phyloP scores from a whole-genome alignment of 64 coral and sea anemone species.

The Porites lutea region DNA sequence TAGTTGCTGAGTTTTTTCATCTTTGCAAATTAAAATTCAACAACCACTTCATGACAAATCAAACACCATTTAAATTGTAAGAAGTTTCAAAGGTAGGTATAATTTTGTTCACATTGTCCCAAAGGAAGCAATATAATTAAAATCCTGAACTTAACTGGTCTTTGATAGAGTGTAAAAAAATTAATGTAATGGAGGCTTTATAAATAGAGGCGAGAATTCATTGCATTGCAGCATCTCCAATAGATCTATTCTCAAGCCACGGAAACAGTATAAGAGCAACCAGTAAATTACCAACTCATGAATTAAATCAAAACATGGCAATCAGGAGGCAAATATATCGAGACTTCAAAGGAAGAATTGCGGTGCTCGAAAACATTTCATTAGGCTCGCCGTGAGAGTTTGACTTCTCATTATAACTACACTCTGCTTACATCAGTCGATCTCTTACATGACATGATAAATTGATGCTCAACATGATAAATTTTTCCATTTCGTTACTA shows the following conservation, averaged over 20 bases:
- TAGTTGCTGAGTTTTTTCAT: slow-evolving; percentile 48
- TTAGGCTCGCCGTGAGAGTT: background rate
- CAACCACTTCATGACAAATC: background rate
- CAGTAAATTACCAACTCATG: slow-evolving; percentile 15
- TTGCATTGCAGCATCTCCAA: slow-evolving; percentile 20
- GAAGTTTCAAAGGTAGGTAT: background rate
- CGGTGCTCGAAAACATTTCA: background rate
- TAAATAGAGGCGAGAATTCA: background rate
- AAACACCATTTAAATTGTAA: slow-evolving; percentile 6
- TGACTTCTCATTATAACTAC: background rate
- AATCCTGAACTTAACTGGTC: slow-evolving; percentile 5
- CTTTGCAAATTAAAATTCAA: background rate
- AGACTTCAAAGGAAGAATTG: background rate
- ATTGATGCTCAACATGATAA: background rate
- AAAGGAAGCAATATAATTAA: slow-evolving; percentile 28
- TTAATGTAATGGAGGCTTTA: slow-evolving; percentile 25
- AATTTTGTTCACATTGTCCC: slow-evolving; percentile 35
- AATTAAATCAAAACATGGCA: slow-evolving; percentile 14
- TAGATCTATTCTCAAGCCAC: slow-evolving; percentile 26
- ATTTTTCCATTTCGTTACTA: background rate
- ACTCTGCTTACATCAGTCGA: background rate
- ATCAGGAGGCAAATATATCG: background rate
- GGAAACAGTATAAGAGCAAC: slow-evolving; percentile 37
- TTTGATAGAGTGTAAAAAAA: slow-evolving; percentile 6
- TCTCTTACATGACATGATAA: background rate